Percentiles rank a stretch among this genome's conserved stretches.
phyloP scores from a whole-genome alignment of 2,113 vertebrate species.

The Nansenia antarctica region DNA sequence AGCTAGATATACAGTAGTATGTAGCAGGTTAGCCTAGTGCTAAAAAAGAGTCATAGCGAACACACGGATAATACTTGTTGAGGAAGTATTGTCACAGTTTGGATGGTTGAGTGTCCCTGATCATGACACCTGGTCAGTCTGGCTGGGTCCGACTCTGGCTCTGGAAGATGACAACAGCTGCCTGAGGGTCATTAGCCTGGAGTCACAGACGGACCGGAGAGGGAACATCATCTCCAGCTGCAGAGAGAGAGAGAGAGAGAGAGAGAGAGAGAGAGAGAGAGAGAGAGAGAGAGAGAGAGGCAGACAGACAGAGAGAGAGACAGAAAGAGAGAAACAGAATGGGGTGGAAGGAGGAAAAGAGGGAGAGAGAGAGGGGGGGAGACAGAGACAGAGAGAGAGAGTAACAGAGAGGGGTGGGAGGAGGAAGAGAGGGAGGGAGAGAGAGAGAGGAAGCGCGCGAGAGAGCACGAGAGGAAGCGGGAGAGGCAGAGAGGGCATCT shows the following conservation, averaged over 20 bases:
- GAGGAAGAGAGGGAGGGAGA: neutral
- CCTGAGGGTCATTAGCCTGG: neutral
- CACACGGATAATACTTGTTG: neutral
- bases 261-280: neutral
- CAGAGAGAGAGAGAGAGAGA: neutral
- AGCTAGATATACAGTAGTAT: too few species aligned
- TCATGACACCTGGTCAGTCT: neutral
- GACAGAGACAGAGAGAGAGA: neutral
- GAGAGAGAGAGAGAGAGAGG: neutral
- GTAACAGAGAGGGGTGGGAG: neutral
- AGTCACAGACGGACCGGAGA: neutral
- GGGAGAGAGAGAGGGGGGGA: too few species aligned
- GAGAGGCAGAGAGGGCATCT: neutral
- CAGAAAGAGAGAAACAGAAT: neutral
- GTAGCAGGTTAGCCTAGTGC: too few species aligned
- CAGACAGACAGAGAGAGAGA: constrained; percentile 1
- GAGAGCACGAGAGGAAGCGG: too few species aligned
- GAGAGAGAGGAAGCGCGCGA: too few species aligned
- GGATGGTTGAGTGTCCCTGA: neutral
- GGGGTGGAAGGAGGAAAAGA: too few species aligned
- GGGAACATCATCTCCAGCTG: neutral
- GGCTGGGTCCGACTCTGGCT: neutral
- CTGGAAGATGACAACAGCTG: neutral
- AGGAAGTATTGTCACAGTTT: neutral
- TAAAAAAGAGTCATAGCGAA: neutral